phyloP scores from a whole-genome alignment of 2,797 vertebrate species.

The Chrosomus eos region DNA sequence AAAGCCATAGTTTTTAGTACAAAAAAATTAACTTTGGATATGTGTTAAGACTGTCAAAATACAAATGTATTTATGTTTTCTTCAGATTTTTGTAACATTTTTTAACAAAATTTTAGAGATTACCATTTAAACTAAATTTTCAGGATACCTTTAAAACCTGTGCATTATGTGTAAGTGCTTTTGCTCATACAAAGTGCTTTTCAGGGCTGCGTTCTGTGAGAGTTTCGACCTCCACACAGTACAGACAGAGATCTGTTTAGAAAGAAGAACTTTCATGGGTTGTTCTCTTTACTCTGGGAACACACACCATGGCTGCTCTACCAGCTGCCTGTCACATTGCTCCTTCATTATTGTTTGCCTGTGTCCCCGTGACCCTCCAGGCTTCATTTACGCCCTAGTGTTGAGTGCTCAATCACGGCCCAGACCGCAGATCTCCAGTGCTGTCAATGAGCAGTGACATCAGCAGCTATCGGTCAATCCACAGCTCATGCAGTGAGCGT shows the following conservation, averaged over 20 bases:
- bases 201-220: slow-evolving; percentile 1
- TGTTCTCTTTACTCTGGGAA: slow-evolving; percentile 32
- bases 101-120: background rate
- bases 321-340: slow-evolving; percentile 76
- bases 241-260: slow-evolving; percentile 30
- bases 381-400: slow-evolving; percentile 82
- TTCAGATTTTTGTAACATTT: background rate
- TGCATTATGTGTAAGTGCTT: background rate
- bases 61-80: background rate
- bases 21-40: background rate
- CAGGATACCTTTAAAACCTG: background rate
- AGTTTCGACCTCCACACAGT: slow-evolving; percentile 7
- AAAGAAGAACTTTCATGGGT: slow-evolving; percentile 32
- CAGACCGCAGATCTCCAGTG: slow-evolving; percentile 53
- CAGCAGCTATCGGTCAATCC: background rate
- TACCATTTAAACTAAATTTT: background rate
- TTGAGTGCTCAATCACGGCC: slow-evolving; percentile 77
- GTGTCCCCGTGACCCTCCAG: slow-evolving; percentile 72
- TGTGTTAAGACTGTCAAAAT: background rate
- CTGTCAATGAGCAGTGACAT: slow-evolving; percentile 60
- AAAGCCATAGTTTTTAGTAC: background rate
- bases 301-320: background rate
- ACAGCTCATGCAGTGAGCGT: background rate
- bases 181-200: slow-evolving; percentile 3
- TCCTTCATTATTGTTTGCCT: slow-evolving; percentile 77